Evolutionary conservation across 2,113 vertebrate species (phyloP), one percentile per base, ranked within the genome.

Genomic region (Chitala chitala): DNA sequence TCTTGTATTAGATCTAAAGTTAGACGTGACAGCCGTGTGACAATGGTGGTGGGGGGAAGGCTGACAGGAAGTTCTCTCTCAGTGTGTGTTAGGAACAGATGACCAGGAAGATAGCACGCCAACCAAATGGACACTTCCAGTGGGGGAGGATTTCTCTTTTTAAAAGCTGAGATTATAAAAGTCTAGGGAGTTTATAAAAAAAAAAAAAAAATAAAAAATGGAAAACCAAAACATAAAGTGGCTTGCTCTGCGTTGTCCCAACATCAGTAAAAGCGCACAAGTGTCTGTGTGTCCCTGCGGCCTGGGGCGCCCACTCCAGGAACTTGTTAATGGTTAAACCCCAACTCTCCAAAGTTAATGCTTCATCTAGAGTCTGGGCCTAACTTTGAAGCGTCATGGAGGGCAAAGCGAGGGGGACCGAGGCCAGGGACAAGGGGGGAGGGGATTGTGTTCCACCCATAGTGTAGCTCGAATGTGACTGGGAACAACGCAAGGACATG

Each of bases 121-220:
- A 88, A 89, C 91, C 86, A 92, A 93, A 93, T 97, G 96, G 96
- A 96, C 98, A 97, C 92, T 95, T 96, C 94, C 93, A 97, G 79
- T 77, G 83, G 88, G 90, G 86, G n/a, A n/a, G n/a, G n/a, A n/a
- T n/a, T n/a, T n/a, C n/a, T n/a, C n/a, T n/a, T n/a, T n/a, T n/a
- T n/a, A n/a, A n/a, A n/a, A n/a, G n/a, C n/a, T n/a, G n/a, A n/a
- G n/a, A n/a, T n/a, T n/a, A n/a, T n/a, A n/a, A n/a, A n/a, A n/a
- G n/a, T n/a, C n/a, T n/a, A n/a, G n/a, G n/a, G 72, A 76, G 46
- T 76, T 63, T 92, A 89, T 87, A 87, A 80, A 81, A 81, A 73
- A 81, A 82, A 83, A 85, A 80, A 79, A 75, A 65, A 69, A 6
- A 80, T 79, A 89, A 91, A 94, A 94, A 92, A 92, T 94, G 93